Evolutionary conservation across 1,140 invertebrate species (phyloP).

Genomic region (Rhynchophorus ferrugineus): DNA sequence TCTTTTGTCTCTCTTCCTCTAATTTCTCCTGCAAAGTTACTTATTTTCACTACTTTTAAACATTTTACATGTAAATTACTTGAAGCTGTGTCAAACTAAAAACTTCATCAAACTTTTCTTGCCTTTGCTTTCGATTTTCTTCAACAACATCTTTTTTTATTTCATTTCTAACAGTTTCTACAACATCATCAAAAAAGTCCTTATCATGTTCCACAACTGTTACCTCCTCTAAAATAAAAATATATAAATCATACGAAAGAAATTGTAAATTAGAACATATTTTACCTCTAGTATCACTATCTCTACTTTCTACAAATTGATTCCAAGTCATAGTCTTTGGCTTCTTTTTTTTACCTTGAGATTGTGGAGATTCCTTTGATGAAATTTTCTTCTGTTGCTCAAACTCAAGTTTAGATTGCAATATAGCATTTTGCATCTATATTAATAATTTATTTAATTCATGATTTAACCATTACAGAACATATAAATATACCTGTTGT

Average conservation of each 20-base stretch:
- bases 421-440: constrained; percentile 51
- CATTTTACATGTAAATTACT: constrained; percentile 26
- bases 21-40: constrained; percentile 52
- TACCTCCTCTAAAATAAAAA: constrained; percentile 12
- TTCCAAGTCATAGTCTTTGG: constrained; percentile 59
- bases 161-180: constrained; percentile 56
- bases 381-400: constrained; percentile 50
- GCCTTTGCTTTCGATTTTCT: constrained; percentile 44
- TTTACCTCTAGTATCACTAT: constrained; percentile 36
- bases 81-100: constrained; percentile 33
- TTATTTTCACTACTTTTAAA: neutral
- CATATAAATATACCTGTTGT: constrained; percentile 42
- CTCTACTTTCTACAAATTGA: constrained; percentile 44
- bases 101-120: constrained; percentile 34
- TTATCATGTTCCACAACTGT: constrained; percentile 30
- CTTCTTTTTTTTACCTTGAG: constrained; percentile 54
- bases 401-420: constrained; percentile 61
- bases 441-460: too few relatives aligned
- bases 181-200: constrained; percentile 61
- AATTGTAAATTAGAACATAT: constrained; percentile 26
- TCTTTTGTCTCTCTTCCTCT: constrained; percentile 58
- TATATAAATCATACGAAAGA: too few relatives aligned
- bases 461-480: too few relatives aligned
- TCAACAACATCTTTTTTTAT: constrained; percentile 59
- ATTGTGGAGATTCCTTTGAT: constrained; percentile 44